Evolutionary conservation across 2,888 invertebrate genomes (phyloP).

Genomic region (Cephus pulcher): DNA sequence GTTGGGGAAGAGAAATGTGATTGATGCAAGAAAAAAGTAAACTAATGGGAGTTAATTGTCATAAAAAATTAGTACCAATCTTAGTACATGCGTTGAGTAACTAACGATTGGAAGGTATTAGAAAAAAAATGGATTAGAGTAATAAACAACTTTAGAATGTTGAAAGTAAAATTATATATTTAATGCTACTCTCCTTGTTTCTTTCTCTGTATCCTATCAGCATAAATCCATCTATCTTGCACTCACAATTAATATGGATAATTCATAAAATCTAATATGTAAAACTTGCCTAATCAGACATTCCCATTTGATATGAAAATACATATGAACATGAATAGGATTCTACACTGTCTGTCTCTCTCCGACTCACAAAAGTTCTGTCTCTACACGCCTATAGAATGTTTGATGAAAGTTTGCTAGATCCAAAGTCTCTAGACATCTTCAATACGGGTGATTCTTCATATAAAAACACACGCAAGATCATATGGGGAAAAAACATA

Average conservation of each 20-base stretch:
- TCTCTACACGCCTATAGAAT: neutral
- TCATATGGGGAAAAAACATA: too few species aligned
- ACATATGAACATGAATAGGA: neutral
- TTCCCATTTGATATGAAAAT: conserved; percentile 18
- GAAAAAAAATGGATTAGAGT: neutral
- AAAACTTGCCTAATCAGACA: conserved; percentile 20
- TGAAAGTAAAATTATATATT: too few species aligned
- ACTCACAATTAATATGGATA: neutral
- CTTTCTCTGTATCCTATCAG: neutral
- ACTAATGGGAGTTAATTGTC: neutral
- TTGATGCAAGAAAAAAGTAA: too few species aligned
- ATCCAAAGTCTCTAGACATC: neutral
- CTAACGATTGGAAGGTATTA: neutral
- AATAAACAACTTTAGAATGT: neutral
- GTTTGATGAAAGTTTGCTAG: neutral
- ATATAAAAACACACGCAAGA: too few species aligned
- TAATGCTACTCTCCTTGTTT: too few species aligned
- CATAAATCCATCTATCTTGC: neutral
- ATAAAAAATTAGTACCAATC: neutral
- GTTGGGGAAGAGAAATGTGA: too few species aligned
- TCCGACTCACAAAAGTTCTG: conserved; percentile 25
- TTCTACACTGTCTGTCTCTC: conserved; percentile 26
- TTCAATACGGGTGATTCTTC: neutral
- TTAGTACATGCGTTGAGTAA: neutral
- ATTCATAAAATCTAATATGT: neutral